Conservation (phyloP, 1,140 invertebrate species). For the Akabosia matsudoensis region DNA sequence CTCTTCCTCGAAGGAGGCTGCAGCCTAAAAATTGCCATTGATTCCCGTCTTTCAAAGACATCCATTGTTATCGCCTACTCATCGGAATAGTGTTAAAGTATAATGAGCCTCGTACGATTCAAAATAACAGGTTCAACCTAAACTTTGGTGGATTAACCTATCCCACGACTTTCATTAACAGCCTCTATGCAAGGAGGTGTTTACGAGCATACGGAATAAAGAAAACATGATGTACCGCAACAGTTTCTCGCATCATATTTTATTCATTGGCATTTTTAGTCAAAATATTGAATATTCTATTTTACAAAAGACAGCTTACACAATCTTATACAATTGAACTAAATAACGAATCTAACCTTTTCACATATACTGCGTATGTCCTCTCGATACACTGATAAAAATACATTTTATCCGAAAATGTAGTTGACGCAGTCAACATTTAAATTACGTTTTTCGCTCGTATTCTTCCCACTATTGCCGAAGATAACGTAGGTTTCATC, state of each 20-base stretch:
- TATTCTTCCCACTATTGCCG: no score
- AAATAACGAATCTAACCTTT: no score
- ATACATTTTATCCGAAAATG: no score
- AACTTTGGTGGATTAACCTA: not conserved
- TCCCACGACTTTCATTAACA: not conserved
- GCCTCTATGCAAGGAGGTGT: not conserved
- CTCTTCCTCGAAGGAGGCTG: not conserved
- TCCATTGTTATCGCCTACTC: slow-evolving; percentile 13
- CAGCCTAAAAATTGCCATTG: slow-evolving; percentile 3
- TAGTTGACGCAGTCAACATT: no score
- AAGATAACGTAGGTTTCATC: no score
- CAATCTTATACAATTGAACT: no score
- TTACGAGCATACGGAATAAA: not conserved
- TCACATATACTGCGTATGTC: no score
- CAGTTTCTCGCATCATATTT: not conserved
- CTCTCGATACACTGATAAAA: no score
- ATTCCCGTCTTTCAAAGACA: not conserved
- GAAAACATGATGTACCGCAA: not conserved
- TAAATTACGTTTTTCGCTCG: no score
- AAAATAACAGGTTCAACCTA: slow-evolving; percentile 9
- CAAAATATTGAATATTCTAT: no score
- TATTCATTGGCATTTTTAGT: not conserved
- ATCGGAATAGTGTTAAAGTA: not conserved
- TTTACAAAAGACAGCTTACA: no score
- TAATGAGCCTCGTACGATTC: not conserved